phyloP scores from a whole-genome alignment of 2,113 vertebrate genomes.

The Microtus ochrogaster region DNA sequence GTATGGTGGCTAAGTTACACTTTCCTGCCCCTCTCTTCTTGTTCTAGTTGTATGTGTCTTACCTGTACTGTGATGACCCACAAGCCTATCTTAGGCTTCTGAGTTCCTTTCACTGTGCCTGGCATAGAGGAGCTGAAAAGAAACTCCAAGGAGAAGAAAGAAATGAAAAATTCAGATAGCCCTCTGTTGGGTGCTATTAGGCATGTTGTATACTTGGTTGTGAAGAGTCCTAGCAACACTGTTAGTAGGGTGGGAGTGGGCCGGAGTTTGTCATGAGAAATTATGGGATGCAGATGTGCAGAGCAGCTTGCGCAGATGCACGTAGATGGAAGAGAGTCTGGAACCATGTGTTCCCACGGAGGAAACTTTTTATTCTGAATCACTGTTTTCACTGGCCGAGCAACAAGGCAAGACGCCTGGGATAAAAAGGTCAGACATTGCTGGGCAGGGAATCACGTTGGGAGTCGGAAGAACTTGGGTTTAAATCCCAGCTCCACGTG shows the following conservation, averaged over 20 bases:
- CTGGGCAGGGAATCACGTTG: neutral
- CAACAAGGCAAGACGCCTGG: fast-evolving
- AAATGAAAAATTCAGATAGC: neutral
- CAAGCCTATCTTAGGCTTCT: neutral
- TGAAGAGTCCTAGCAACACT: neutral
- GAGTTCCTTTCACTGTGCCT: neutral
- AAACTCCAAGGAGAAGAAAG: neutral
- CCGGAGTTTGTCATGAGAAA: neutral
- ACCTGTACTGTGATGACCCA: neutral
- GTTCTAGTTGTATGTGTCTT: neutral
- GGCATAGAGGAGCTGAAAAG: neutral
- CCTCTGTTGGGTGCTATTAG: neutral
- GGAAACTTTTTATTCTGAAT: neutral
- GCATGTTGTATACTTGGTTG: neutral
- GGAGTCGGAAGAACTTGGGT: neutral
- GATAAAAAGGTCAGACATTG: neutral
- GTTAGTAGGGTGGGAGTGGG: neutral
- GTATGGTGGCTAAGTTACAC: neutral
- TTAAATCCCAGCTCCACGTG: neutral
- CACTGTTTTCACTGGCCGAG: neutral
- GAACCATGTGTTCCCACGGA: neutral
- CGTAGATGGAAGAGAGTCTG: fast-evolving
- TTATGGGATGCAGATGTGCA: neutral
- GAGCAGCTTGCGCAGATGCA: neutral
- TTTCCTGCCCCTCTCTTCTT: neutral